These are phyloP conservation scores for Drosophila funebris DNA, from an alignment of 1,140 invertebrate species.

Conservation along the genomic window DNA sequence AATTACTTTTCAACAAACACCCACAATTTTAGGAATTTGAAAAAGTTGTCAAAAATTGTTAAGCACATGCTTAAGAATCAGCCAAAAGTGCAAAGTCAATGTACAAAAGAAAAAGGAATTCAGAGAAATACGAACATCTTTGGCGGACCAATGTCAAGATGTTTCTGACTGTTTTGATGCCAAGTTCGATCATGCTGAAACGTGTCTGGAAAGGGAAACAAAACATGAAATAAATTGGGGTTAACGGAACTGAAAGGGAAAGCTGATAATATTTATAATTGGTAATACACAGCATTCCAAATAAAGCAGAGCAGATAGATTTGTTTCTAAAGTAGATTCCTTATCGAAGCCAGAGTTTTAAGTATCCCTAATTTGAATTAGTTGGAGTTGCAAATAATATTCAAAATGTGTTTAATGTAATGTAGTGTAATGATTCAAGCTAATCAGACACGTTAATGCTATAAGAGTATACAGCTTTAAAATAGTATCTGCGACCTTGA, in stretches of 20 bases:
- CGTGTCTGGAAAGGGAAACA: slow-evolving; percentile 54
- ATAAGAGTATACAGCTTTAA: no score
- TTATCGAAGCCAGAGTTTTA: no score
- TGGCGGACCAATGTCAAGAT: not conserved
- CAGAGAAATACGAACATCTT: slow-evolving; percentile 29
- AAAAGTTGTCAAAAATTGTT: slow-evolving; percentile 74
- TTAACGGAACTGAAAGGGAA: not conserved
- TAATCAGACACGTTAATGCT: no score
- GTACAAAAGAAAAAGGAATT: slow-evolving; percentile 25
- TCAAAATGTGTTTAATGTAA: no score
- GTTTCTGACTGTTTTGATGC: slow-evolving; percentile 58
- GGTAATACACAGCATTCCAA: no score
- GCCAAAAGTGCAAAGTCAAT: slow-evolving; percentile 57
- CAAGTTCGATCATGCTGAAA: slow-evolving; percentile 68
- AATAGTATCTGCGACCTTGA: not conserved
- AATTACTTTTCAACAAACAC: slow-evolving; percentile 65
- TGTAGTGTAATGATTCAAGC: no score
- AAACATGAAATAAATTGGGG: not conserved
- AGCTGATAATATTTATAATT: not conserved
- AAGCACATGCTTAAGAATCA: slow-evolving; percentile 76
- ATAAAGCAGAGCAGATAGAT: no score
- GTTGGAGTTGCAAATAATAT: no score
- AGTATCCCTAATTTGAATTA: no score
- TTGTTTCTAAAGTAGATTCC: no score
- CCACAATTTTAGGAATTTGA: slow-evolving; percentile 57